phyloP scores from a whole-genome alignment of 2,888 invertebrate species.

The Megamerina dolium region DNA sequence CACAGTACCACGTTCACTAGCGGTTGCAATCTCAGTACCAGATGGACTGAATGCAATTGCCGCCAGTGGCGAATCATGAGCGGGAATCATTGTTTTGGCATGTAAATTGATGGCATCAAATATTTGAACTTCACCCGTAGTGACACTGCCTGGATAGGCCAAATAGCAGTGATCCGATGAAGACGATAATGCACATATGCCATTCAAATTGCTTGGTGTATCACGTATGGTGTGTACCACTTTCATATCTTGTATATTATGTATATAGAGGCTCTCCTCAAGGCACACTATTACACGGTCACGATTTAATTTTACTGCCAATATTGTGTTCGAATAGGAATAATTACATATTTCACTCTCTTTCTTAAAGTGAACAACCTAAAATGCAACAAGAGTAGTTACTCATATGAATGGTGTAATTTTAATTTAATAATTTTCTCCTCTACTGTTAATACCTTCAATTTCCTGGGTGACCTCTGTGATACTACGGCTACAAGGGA shows the following conservation, averaged over 20 bases:
- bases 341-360: conserved; percentile 98
- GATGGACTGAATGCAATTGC: conserved; percentile 88
- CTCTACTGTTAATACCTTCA: no score
- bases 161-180: conserved; percentile 87
- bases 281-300: conserved; percentile 92
- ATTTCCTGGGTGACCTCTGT: conserved; percentile 77
- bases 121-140: conserved; percentile 73
- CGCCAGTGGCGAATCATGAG: conserved; percentile 93
- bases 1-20: conserved; percentile 93
- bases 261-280: conserved; percentile 96
- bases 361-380: conserved; percentile 96
- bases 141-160: conserved; percentile 93
- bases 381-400: conserved; percentile 6
- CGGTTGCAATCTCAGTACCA: conserved; percentile 69
- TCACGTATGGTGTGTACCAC: conserved; percentile 96
- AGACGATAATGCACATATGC: conserved; percentile 85
- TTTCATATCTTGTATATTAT: conserved; percentile 98
- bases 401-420: neutral
- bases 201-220: conserved; percentile 91
- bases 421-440: no score
- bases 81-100: conserved; percentile 94
- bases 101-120: conserved; percentile 59
- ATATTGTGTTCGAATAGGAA: conserved; percentile 88
- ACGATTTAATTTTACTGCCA: conserved; percentile 92
- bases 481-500: conserved; percentile 94